These are phyloP conservation scores for Epinephelus awoara DNA, from an alignment of 2,797 vertebrate species.

Conservation along the genomic window DNA sequence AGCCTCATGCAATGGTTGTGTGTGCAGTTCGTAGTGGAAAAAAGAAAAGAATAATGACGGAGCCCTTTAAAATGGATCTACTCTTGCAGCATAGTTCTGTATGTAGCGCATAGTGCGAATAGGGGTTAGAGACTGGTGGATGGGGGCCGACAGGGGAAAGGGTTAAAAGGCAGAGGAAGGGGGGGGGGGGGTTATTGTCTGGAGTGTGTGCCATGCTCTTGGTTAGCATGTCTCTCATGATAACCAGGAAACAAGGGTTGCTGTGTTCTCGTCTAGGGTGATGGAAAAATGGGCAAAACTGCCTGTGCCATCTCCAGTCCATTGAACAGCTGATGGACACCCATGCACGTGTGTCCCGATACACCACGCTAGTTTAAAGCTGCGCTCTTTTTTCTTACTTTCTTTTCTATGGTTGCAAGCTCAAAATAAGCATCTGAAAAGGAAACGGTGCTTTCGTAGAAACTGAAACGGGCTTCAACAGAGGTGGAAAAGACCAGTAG, in stretches of 20 bases:
- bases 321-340: slow-evolving; percentile 44
- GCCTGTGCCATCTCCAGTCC: slow-evolving; percentile 64
- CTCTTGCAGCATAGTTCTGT: slow-evolving; percentile 85
- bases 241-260: slow-evolving; percentile 56
- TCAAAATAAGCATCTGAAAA: slow-evolving; percentile 64
- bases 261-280: slow-evolving; percentile 57
- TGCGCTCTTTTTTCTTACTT: slow-evolving; percentile 46
- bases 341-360: slow-evolving; percentile 58
- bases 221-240: slow-evolving; percentile 52
- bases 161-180: slow-evolving; percentile 41
- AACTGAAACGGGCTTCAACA: slow-evolving; percentile 65
- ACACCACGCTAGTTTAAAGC: slow-evolving; percentile 54
- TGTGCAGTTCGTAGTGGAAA: slow-evolving; percentile 60
- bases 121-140: slow-evolving; percentile 48
- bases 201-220: slow-evolving; percentile 48
- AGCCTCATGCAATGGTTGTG: slow-evolving; percentile 81
- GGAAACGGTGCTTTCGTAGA: slow-evolving; percentile 54
- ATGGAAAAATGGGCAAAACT: slow-evolving; percentile 58
- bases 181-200: slow-evolving; percentile 33
- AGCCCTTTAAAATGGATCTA: slow-evolving; percentile 89
- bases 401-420: slow-evolving; percentile 58
- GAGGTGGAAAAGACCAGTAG: slow-evolving; percentile 71
- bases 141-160: slow-evolving; percentile 15
- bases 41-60: slow-evolving; percentile 77
- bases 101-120: slow-evolving; percentile 80